Evolutionary conservation across 2,888 invertebrate genomes (phyloP), one percentile per base, ranked within the genome.

Genomic region (Aspidiotus rigidus): DNA sequence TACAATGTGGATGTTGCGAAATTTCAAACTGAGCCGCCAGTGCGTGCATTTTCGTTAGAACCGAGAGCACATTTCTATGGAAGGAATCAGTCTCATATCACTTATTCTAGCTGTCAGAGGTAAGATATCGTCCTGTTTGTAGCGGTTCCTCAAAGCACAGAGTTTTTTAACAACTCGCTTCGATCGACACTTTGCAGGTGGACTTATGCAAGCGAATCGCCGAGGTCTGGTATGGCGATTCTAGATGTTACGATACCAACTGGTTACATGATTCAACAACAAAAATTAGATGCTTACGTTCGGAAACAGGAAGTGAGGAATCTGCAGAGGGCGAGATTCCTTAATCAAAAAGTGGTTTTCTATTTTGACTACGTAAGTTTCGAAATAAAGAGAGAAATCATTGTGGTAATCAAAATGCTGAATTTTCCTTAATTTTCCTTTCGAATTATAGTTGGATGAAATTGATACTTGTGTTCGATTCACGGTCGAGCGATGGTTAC

Each of bases 401-500:
- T 28, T 28, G 2, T 3, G 28, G 5, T 28, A 28, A 28, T 28
- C 28, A 39, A 17, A 64, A 56, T 55, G 13, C 55, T 9, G 7
- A 15, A 64, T 56, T 15, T 16, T 56, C 9, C 17, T 11, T n/a
- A 2, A 2, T 56, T 13, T 56, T 39, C 10, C 39, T 69, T 39
- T 56, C 54, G n/a, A 53, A 13, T 55, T 61, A 13, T 79, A 93
- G 92, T 79, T 96, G 78, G 92, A 93, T 75, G 80, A 82, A 28
- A 88, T 89, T 78, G 86, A 86, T 74, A 90, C 90, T 7, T 97
- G 97, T 77, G 87, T 97, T 10, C 89, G 92, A 79, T 92, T 95
- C 78, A 91, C 93, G 0, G 85, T 95, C 69, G 93, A 95, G 79
- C 84, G 97, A 73, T 97, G 95, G 95, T 89, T 85, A 80, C 96